Conservation (phyloP, 2,113 vertebrate species). For the Dryoscopus gambensis region DNA sequence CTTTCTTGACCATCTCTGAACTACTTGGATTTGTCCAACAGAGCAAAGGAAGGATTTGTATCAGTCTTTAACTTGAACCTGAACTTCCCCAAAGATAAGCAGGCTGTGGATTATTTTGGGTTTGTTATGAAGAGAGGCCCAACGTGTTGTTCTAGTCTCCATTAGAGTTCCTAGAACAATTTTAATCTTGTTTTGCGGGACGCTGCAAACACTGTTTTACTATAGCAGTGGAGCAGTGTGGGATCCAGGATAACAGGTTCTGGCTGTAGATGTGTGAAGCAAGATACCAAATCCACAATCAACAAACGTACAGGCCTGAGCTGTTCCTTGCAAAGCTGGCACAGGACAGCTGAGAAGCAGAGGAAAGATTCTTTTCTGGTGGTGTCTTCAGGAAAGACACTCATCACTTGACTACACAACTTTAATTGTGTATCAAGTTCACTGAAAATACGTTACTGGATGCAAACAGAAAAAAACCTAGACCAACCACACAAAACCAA, state of each 20-base stretch:
- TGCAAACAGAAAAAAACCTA: neutral
- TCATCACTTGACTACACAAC: neutral
- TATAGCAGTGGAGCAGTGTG: neutral
- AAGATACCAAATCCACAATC: neutral
- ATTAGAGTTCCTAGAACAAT: neutral
- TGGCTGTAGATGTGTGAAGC: neutral
- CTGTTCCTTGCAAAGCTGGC: neutral
- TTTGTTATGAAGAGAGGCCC: neutral
- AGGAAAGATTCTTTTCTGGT: neutral
- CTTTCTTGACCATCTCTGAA: neutral
- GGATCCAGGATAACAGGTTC: neutral
- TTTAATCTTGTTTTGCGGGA: neutral
- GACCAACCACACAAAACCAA: neutral
- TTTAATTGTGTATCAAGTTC: neutral
- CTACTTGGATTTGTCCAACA: neutral
- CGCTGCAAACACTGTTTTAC: neutral
- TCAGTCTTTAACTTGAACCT: neutral
- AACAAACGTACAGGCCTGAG: neutral
- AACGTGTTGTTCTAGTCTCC: neutral
- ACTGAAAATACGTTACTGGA: neutral
- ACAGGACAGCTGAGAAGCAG: neutral
- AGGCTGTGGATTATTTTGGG: neutral
- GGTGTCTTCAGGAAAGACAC: neutral
- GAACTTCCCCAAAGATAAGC: neutral
- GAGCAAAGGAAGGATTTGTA: neutral